Base-by-base conservation (phyloP, 1,140 invertebrate genomes). In the Arctopsyche grandis region DNA sequence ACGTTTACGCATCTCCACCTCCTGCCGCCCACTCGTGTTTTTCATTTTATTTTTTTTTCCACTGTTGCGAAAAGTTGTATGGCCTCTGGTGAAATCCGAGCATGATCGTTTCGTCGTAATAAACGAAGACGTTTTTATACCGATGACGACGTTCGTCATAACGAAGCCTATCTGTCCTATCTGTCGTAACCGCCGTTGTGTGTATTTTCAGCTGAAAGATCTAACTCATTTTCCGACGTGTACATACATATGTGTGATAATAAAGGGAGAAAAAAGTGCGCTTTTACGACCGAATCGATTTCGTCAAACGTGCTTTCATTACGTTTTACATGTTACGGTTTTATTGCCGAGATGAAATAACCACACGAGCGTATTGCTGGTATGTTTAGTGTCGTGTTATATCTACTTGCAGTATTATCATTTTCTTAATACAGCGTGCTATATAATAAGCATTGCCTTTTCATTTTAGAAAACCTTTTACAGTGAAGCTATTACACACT, bases 251-350 rank as follows among this genome's bases (percentile, higher is more conserved):
- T 38, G 29, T 38, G 29, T 7, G 29, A 38, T 38, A 38, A 38
- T 52, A 52, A 52, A 52, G 12, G 48, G 48, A 16, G 10, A 52
- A 14, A 16, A 52, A 14, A 5, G 10, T 16, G 3, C 48, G 3
- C 63, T 66, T 66, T 66, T 22, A 24, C 63, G 63, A 26, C 26
- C 22, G 24, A 66, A 66, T 66, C 63, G 63, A 12, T 66, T 66
- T 66, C 56, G 21, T 19, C 56, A 21, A 38, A 4, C 56, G 56
- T 22, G 63, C 63, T 26, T 29, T 66, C 48, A 26, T 66, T 60
- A 60, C 56, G 48, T 19, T 16, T 21, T 60, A 9, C 56, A 19
- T 52, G 48, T 3, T 38, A 38, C 29, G 29, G 29, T 38, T 38
- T 38, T 38, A 38, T 38, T 38, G 29, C 29, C 3, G 29, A 1